Conservation (phyloP, 1,140 invertebrate genomes). For the Lordiphosa clarofinis region DNA sequence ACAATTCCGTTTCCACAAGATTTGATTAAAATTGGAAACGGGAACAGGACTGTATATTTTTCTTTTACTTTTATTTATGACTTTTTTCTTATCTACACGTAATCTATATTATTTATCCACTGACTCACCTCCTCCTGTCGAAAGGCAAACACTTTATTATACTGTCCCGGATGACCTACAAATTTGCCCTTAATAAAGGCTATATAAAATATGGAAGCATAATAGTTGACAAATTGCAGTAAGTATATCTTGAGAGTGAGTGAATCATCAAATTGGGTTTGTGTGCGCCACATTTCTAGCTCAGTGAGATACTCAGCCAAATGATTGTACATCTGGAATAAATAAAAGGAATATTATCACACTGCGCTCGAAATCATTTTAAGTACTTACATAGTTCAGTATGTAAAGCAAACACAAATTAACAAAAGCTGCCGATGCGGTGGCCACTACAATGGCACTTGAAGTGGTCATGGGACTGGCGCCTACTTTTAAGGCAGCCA, state of each 20-base stretch:
- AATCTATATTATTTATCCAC: too few relatives aligned
- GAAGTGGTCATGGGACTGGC: slow-evolving; percentile 84
- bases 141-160: slow-evolving; percentile 87
- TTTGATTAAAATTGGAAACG: too few relatives aligned
- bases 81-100: neutral
- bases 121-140: slow-evolving; percentile 90
- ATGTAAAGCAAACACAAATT: slow-evolving; percentile 93
- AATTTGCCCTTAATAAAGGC: slow-evolving; percentile 98
- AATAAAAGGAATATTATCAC: neutral
- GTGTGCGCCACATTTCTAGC: slow-evolving; percentile 95
- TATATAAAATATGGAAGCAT: slow-evolving; percentile 99
- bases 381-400: slow-evolving; percentile 88
- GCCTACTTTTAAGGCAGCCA: slow-evolving; percentile 85
- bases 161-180: slow-evolving; percentile 90
- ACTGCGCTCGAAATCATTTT: neutral
- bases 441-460: slow-evolving; percentile 89
- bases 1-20: too few relatives aligned
- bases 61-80: too few relatives aligned
- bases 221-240: slow-evolving; percentile 99
- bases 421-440: slow-evolving; percentile 90
- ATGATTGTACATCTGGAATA: slow-evolving; percentile 89
- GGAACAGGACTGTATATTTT: too few relatives aligned
- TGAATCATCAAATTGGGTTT: slow-evolving; percentile 98
- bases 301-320: slow-evolving; percentile 96
- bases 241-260: slow-evolving; percentile 98